A percentile compares a stretch with the other conserved stretches of the same genome.
Evolutionary conservation across 2,888 invertebrate genomes (phyloP).

Genomic region (Lymantria dispar): DNA sequence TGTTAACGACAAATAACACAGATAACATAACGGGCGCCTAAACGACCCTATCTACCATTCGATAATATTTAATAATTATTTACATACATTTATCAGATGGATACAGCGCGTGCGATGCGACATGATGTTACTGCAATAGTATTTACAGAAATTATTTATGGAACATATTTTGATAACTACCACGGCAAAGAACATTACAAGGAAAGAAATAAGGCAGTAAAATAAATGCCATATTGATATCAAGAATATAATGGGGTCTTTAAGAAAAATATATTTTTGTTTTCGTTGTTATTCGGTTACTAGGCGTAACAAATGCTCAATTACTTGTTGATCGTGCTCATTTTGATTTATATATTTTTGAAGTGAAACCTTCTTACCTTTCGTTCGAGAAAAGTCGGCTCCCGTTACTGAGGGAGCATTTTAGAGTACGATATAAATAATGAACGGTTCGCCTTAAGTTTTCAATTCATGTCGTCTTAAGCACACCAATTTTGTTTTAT

Average conservation of each 20-base stretch:
- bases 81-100: slow-evolving; percentile 76
- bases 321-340: no score
- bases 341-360: no score
- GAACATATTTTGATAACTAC: slow-evolving; percentile 39
- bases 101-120: slow-evolving; percentile 59
- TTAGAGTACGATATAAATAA: no score
- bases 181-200: slow-evolving; percentile 27
- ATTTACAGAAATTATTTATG: slow-evolving; percentile 51
- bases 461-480: no score
- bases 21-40: slow-evolving; percentile 76
- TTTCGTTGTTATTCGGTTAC: no score
- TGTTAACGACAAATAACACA: slow-evolving; percentile 78
- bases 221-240: slow-evolving; percentile 13
- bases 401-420: no score
- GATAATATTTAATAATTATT: slow-evolving; percentile 81
- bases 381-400: no score
- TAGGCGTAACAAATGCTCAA: no score
- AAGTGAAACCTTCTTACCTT: no score
- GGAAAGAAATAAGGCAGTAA: slow-evolving; percentile 36
- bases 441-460: no score
- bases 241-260: not conserved
- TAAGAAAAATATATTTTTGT: no score
- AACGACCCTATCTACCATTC: slow-evolving; percentile 72
- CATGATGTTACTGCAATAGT: slow-evolving; percentile 54
- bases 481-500: no score